phyloP scores from a whole-genome alignment of 2,888 invertebrate species.

The Beris morrisii region DNA sequence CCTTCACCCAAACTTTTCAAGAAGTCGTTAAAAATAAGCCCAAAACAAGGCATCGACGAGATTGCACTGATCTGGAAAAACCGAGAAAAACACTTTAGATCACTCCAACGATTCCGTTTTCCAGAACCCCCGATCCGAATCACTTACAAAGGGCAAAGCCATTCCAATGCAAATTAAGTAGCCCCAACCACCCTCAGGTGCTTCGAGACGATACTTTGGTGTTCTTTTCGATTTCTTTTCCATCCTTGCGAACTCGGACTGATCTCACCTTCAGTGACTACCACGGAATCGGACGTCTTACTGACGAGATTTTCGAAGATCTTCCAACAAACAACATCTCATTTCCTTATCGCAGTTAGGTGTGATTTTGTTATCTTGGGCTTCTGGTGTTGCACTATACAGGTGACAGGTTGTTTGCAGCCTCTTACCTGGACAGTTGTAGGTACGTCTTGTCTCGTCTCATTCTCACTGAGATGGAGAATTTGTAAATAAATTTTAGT shows the following conservation, averaged over 20 bases:
- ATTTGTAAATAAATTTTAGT: too few relatives aligned
- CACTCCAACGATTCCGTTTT: neutral
- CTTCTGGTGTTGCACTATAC: neutral
- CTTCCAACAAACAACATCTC: neutral
- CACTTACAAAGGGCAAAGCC: constrained; percentile 73
- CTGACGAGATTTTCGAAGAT: neutral
- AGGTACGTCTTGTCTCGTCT: too few relatives aligned
- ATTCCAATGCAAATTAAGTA: constrained; percentile 74
- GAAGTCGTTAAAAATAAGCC: constrained; percentile 71
- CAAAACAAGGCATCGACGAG: constrained; percentile 70
- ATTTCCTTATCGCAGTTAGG: neutral
- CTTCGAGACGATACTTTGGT: constrained; percentile 42
- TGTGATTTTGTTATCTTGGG: neutral
- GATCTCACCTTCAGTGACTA: neutral
- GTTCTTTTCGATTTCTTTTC: neutral
- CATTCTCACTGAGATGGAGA: too few relatives aligned
- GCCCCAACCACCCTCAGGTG: constrained; percentile 83
- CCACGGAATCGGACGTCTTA: neutral
- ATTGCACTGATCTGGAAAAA: constrained; percentile 65
- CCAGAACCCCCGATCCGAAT: constrained; percentile 4
- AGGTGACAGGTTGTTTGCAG: neutral
- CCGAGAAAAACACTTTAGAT: constrained; percentile 3
- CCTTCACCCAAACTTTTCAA: constrained; percentile 66
- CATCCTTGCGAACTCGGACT: neutral
- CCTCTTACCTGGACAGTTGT: neutral